A percentile compares a stretch with the other conserved stretches of the same genome.
These are phyloP conservation scores for Rutilus rutilus DNA, from an alignment of 2,113 vertebrate genomes.

Conservation along the genomic window DNA sequence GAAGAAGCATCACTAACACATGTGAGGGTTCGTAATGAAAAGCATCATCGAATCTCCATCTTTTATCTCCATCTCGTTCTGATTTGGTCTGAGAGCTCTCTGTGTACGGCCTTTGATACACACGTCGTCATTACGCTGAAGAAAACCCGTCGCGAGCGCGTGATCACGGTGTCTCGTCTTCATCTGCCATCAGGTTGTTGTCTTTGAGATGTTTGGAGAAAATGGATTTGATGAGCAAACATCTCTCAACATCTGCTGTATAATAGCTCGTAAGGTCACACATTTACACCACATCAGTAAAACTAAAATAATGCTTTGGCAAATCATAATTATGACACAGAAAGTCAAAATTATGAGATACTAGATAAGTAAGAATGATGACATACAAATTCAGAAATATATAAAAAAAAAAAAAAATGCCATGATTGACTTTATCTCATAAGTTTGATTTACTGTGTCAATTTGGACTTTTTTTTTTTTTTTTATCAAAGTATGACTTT, in stretches of 20 bases:
- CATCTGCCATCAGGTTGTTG: neutral
- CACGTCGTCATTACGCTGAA: conserved; percentile 36
- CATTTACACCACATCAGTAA: neutral
- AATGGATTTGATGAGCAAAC: neutral
- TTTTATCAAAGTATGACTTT: no score
- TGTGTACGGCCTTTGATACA: conserved; percentile 38
- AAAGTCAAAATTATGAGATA: neutral
- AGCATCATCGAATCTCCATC: neutral
- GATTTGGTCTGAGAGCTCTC: no score
- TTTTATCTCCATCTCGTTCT: conserved; percentile 22
- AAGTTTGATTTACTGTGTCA: no score
- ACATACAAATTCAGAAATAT: neutral
- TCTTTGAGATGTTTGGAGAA: conserved; percentile 12
- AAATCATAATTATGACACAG: neutral
- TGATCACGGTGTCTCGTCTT: neutral
- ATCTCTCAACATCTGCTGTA: neutral
- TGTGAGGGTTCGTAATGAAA: neutral
- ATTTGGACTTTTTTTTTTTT: no score
- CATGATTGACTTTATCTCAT: no score
- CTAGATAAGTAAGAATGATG: neutral
- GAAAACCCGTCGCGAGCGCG: conserved; percentile 26
- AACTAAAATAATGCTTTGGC: neutral
- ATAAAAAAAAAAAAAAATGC: neutral
- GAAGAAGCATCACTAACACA: neutral
- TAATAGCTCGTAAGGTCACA: neutral